Evolutionary conservation across 53 echinoderm and acorn worm genomes (phyloP), one percentile per base, ranked within the genome.

Genomic region (Astropecten irregularis): DNA sequence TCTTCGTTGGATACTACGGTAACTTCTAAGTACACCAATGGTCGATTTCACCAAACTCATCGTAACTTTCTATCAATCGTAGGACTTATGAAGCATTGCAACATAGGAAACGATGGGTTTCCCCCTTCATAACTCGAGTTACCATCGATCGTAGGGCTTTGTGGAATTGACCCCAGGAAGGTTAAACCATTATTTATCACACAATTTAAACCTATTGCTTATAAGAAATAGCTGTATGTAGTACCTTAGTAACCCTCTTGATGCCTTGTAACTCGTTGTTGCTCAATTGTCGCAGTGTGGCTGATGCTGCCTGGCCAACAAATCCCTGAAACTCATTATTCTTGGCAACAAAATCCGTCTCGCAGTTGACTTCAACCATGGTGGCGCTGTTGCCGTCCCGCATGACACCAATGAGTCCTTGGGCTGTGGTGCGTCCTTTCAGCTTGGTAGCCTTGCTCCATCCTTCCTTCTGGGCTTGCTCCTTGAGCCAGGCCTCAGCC

Each of bases 331-430:
- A 97, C 59, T 92, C 87, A 11, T 76, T 40, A 55, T 97, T 97
- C 57, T 91, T 84, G 34, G 97, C 97, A 13, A 97, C 97, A 88
- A 97, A 97, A 52, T 97, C 97, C 49, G 97, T 97, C 68, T 97
- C 97, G 88, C 97, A 97, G 81, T 97, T 97, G 28, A 97, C 96
- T 85, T 95, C 96, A 3, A 96, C 93, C 93, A 96, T 93, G 61
- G 93, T 66, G 55, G 96, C 96, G 32, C 70, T 52, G 73, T 91
- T 86, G 47, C 87, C 87, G 19, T 74, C 57, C 32, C 13, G 40
- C 63, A 87, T 72, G 47, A 96, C 84, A 26, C 93, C 96, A 28
- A 96, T 89, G 25, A 96, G 60, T 16, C 96, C 96, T 73, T 96
- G 89, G 49, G 96, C 89, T 8, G 93, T 96, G 0, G 84, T 85